A percentile compares a stretch with the other conserved stretches of the same genome.
Conservation (phyloP, 2,888 invertebrate species). For the Microctonus hyperodae region DNA sequence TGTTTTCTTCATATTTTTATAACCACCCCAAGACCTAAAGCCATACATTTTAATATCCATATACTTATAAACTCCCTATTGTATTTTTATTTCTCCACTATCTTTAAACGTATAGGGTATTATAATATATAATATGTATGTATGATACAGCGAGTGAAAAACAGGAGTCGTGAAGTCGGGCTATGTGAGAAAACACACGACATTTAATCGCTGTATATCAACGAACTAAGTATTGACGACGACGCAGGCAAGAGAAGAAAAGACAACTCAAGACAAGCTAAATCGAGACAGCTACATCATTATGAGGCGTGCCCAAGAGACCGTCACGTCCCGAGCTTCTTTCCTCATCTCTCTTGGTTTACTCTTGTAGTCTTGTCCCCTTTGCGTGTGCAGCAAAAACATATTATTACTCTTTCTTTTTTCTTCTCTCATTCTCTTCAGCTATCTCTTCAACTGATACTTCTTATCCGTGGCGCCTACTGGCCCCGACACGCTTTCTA, state of each 20-base stretch:
- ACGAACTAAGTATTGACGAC: conserved; percentile 44
- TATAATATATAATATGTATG: background rate
- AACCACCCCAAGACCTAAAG: too few relatives aligned
- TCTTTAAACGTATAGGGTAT: background rate
- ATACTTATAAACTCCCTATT: too few relatives aligned
- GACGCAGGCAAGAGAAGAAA: conserved; percentile 37
- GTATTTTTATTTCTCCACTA: too few relatives aligned
- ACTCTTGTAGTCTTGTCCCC: conserved; percentile 2
- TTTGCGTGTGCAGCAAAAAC: background rate
- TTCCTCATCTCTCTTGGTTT: conserved; percentile 32
- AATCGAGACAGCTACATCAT: conserved; percentile 53
- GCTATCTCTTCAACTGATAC: conserved; percentile 13
- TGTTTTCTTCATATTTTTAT: too few relatives aligned
- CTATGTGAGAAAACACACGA: conserved; percentile 45
- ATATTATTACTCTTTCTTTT: conserved; percentile 17
- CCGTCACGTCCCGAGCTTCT: conserved; percentile 38
- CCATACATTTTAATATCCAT: too few relatives aligned
- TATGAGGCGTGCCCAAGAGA: conserved; percentile 38
- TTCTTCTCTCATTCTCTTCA: background rate
- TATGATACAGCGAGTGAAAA: conserved; percentile 3
- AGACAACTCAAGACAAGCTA: conserved; percentile 43
- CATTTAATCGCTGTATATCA: conserved; percentile 27
- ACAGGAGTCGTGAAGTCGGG: conserved; percentile 31
- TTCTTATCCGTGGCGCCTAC: conserved; percentile 28
- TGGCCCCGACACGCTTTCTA: conserved; percentile 26